Percentiles rank a stretch among this genome's conserved stretches.
These are phyloP conservation scores for Epizoanthus fatuus DNA, from an alignment of 92 coral and sea anemone genomes.

Conservation along the genomic window DNA sequence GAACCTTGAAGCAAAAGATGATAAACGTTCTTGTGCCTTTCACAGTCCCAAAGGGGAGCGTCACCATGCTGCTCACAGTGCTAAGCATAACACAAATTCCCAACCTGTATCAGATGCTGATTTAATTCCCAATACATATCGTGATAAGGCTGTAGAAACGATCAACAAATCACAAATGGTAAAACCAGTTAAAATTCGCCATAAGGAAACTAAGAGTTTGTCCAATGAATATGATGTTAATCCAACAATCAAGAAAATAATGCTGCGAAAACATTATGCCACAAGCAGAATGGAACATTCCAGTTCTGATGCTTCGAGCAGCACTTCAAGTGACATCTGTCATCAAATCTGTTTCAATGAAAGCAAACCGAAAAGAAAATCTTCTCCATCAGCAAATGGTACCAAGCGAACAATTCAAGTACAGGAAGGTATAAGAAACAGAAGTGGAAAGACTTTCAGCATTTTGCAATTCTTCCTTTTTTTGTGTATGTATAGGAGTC, in stretches of 20 bases:
- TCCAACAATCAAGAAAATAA: not conserved
- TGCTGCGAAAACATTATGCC: not conserved
- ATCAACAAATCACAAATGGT: not conserved
- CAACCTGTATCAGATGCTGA: not conserved
- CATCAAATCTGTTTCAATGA: too few species aligned
- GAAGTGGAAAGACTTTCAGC: too few species aligned
- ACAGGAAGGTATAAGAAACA: too few species aligned
- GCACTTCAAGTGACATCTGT: not conserved
- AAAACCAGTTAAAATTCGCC: not conserved
- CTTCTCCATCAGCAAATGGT: too few species aligned
- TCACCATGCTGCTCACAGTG: not conserved
- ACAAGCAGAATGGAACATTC: not conserved
- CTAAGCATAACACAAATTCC: not conserved
- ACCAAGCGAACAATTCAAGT: too few species aligned
- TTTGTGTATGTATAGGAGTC: too few species aligned
- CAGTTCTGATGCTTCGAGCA: not conserved
- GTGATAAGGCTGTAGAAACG: not conserved
- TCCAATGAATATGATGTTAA: not conserved
- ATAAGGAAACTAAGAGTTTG: not conserved
- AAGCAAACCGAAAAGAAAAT: too few species aligned
- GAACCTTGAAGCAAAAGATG: slow-evolving; percentile 62
- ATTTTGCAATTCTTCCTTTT: too few species aligned
- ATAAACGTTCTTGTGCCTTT: not conserved
- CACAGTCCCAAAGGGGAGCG: not conserved
- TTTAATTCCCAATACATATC: not conserved